Conservation (phyloP, 2,113 vertebrate genomes). For the Hoplias malabaricus region DNA sequence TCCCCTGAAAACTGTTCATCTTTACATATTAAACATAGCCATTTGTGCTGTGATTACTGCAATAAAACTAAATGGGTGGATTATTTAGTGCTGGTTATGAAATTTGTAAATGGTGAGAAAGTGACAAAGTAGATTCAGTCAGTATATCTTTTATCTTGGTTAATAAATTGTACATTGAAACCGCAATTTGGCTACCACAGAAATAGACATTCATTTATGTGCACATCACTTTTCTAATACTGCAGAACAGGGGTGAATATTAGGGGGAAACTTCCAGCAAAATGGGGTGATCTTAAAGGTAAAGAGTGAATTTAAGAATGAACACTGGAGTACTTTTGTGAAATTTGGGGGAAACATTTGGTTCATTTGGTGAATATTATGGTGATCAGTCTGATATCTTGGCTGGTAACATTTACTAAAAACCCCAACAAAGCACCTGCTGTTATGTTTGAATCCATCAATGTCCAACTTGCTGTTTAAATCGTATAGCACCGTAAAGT, state of each 20-base stretch:
- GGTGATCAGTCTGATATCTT: background rate
- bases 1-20: conserved; percentile 1
- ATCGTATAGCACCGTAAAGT: conserved; percentile 75
- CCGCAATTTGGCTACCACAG: too few relatives aligned
- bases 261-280: too few relatives aligned
- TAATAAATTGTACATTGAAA: too few relatives aligned
- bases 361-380: background rate
- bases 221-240: background rate
- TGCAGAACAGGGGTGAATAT: background rate
- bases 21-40: conserved; percentile 19
- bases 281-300: too few relatives aligned
- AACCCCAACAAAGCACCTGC: background rate
- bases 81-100: background rate
- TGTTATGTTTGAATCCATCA: background rate
- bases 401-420: conserved; percentile 22
- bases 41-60: conserved; percentile 57
- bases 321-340: background rate
- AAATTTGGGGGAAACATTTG: background rate
- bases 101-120: conserved; percentile 18
- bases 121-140: background rate
- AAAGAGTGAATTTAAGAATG: background rate
- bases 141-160: too few relatives aligned
- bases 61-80: conserved; percentile 24
- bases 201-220: background rate
- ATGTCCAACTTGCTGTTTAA: conserved; percentile 50